Percentiles rank a stretch among this genome's conserved stretches.
Conservation (phyloP, 2,113 vertebrate genomes). For the Oryzias woworae region DNA sequence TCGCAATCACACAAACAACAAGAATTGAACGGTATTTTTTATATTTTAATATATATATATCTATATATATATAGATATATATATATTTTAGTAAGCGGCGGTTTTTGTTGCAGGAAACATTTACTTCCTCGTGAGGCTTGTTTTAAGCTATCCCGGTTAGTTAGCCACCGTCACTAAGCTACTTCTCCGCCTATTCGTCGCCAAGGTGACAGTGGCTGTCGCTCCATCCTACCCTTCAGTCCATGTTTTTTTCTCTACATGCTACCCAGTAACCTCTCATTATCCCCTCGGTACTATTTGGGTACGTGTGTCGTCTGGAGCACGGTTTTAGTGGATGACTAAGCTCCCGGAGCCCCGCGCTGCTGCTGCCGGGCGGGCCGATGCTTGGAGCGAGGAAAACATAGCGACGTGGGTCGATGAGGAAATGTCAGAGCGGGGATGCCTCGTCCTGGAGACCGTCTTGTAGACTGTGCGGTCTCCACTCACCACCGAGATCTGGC, state of each 20-base stretch:
- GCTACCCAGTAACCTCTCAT: not conserved
- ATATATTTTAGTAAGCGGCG: too few species aligned
- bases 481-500: slow-evolving; percentile 28
- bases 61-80: too few species aligned
- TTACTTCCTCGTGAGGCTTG: not conserved
- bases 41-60: not conserved
- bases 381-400: slow-evolving; percentile 35
- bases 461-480: slow-evolving; percentile 28
- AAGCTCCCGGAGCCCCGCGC: slow-evolving; percentile 5
- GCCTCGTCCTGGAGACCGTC: slow-evolving; percentile 51
- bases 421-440: slow-evolving; percentile 69
- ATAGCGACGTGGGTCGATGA: slow-evolving; percentile 32
- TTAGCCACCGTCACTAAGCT: slow-evolving; percentile 56
- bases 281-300: too few species aligned
- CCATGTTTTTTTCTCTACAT: not conserved
- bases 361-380: slow-evolving; percentile 25
- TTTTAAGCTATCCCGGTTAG: slow-evolving; percentile 17
- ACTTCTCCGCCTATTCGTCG: slow-evolving; percentile 47
- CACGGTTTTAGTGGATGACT: slow-evolving; percentile 18
- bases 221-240: slow-evolving; percentile 11
- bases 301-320: not conserved
- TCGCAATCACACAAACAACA: not conserved
- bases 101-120: too few species aligned
- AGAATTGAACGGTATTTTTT: not conserved
- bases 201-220: slow-evolving; percentile 65